These are phyloP conservation scores for Eulemur rufifrons DNA, from an alignment of 2,113 vertebrate genomes.

Conservation along the genomic window DNA sequence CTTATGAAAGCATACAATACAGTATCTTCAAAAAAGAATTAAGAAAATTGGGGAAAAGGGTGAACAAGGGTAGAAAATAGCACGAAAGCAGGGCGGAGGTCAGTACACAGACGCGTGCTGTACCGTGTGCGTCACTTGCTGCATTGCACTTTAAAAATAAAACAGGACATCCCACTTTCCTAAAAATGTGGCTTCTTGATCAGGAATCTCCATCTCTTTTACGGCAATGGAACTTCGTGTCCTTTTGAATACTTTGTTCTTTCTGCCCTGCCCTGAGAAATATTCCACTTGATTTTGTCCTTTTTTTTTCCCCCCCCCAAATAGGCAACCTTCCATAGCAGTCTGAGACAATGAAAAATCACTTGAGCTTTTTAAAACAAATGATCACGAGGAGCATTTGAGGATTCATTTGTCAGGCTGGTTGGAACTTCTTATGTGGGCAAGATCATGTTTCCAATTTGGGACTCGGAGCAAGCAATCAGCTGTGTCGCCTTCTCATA, in stretches of 20 bases:
- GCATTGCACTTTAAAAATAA: constrained; percentile 47
- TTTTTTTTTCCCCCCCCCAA: constrained; percentile 1
- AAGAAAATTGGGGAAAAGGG: constrained; percentile 27
- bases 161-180: not conserved
- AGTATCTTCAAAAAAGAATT: not conserved
- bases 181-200: not conserved
- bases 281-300: not conserved
- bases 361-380: constrained; percentile 26
- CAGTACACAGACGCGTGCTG: not conserved
- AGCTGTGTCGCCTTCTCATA: constrained; percentile 25
- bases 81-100: not conserved
- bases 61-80: not conserved
- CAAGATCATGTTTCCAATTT: constrained; percentile 50
- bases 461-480: not conserved
- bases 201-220: not conserved
- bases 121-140: not conserved
- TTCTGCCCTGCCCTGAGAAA: not conserved
- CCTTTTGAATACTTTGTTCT: not conserved
- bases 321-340: not conserved
- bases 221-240: not conserved
- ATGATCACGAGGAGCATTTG: constrained; percentile 45
- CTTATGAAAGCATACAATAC: not conserved
- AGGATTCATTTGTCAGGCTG: constrained; percentile 37
- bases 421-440: constrained; percentile 8
- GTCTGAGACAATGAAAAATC: constrained; percentile 32